A percentile compares a stretch with the other conserved stretches of the same genome.
Evolutionary conservation across 2,113 vertebrate genomes (phyloP).

Genomic region (Neomonachus schauinslandi): DNA sequence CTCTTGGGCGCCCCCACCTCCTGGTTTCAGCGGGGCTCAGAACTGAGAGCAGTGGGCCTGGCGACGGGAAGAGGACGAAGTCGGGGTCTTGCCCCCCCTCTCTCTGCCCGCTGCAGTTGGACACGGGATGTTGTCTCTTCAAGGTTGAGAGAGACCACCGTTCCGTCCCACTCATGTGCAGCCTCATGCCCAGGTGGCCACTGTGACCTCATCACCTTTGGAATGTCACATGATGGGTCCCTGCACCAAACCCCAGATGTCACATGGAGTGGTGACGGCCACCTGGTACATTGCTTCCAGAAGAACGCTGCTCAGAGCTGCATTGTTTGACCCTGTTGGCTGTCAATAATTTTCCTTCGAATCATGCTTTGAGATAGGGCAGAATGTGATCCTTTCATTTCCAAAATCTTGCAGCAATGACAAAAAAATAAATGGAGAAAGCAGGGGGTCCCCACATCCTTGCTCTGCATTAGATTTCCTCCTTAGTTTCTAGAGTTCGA

Average conservation of each 20-base stretch:
- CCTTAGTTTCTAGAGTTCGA: not conserved
- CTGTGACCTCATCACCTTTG: not conserved
- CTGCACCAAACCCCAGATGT: not conserved
- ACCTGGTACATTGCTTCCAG: not conserved
- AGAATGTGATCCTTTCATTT: conserved; percentile 7
- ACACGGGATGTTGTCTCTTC: too few relatives aligned
- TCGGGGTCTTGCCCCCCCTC: too few relatives aligned
- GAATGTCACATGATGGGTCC: not conserved
- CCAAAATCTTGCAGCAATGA: not conserved
- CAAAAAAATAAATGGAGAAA: not conserved
- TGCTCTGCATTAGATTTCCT: not conserved
- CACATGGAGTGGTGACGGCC: not conserved
- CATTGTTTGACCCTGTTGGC: not conserved
- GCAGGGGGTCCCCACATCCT: not conserved
- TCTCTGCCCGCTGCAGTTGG: too few relatives aligned
- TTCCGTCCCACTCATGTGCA: too few relatives aligned
- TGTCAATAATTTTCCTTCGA: not conserved
- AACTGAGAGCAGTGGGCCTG: too few relatives aligned
- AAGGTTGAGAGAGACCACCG: too few relatives aligned
- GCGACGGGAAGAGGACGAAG: too few relatives aligned
- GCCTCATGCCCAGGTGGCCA: not conserved
- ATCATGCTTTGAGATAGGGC: not conserved
- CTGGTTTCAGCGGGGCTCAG: too few relatives aligned
- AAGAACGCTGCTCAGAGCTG: not conserved
- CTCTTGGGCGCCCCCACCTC: too few relatives aligned